Base-by-base conservation (phyloP, 1,140 invertebrate species). In the Gryllus bimaculatus region DNA sequence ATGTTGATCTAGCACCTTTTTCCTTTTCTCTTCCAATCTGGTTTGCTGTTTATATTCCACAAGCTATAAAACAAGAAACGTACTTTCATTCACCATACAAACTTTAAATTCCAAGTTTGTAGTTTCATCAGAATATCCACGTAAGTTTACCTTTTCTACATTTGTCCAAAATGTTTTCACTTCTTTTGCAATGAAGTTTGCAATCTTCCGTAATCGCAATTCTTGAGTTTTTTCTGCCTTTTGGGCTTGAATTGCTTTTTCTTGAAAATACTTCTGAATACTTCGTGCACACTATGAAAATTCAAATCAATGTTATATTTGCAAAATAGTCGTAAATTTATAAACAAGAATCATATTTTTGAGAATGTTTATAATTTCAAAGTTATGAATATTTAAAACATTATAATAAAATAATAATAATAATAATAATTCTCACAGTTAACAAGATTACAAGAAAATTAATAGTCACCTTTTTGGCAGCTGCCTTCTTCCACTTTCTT, bases 401-500 rank as follows among this genome's bases (percentile, higher is more conserved):
- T 26, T 2, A 12, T 75, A 15, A 2, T 20, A 75, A 75, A 75
- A 8, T 75, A 8, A n/a, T 20, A n/a, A n/a, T 75, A 75, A 21
- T 75, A 5, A 3, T 75, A 75, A 3, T 47, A 75, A 21, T 20
- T 75, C 20, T 75, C 20, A 75, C 2, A 47, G 10, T 39, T 12
- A 21, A 75, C 39, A 75, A 75, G 20, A 15, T 26, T 12, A 20
- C 3, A 15, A 75, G 74, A 15, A 75, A 75, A 47, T 47, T 75
- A 75, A 75, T 26, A 78, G 80, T 78, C 83, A 93, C 92, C 87
- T 98, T 98, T 86, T 95, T 97, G 0, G 97, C 96, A 10, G 94
- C 93, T 76, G 93, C 93, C 86, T 97, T 97, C 84, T 99, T 99
- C 96, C 96, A 98, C 85, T 98, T 99, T 76, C 97, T 89, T 87